Base-by-base conservation (phyloP, 2,888 invertebrate genomes). In the Amitus sp. region DNA sequence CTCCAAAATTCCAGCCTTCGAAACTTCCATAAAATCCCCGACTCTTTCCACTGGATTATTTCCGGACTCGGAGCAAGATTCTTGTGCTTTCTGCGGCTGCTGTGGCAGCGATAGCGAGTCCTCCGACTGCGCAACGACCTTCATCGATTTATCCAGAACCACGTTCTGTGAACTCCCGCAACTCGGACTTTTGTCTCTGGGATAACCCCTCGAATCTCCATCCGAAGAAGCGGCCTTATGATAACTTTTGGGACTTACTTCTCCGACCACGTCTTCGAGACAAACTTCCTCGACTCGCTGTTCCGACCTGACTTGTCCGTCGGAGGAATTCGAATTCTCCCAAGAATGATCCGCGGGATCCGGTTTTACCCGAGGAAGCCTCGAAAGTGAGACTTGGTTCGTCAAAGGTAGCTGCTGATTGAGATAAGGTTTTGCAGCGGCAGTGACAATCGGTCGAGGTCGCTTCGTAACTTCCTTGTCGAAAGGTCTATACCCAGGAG, bases 301-400 rank as follows among this genome's bases (percentile, higher is more conserved):
- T 37, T 82, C 82, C 1, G 76, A 74, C 54, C 80, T 47, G 30
- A 81, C 62, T 59, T 75, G 75, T 50, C 81, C 72, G 45, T 82
- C 82, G 1, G 80, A 81, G 0, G 82, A 82, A 50, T 82, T 82
- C 0, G 82, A 82, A 58, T 81, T 82, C n/a, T 82, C 82, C 1
- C 82, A 75, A 0, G 74, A 74, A 46, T 76, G 73, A 60, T 80
- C 81, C 17, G 70, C 49, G 1, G 74, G 73, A 40, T 80, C 79
- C 33, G 76, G 76, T 34, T 78, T 80, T 1, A 73, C 68, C 65
- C 76, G 79, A 1, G 75, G 70, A 39, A 82, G 56, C 42, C 79
- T 73, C 23, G 78, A 78, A 12, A 82, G 66, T 2, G 80, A 78
- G 12, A 82, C 79, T 57, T 79, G 81, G 63, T 78, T 79, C 0